Evolutionary conservation across 2,113 vertebrate species (phyloP).

Genomic region (Hippolais icterina): DNA sequence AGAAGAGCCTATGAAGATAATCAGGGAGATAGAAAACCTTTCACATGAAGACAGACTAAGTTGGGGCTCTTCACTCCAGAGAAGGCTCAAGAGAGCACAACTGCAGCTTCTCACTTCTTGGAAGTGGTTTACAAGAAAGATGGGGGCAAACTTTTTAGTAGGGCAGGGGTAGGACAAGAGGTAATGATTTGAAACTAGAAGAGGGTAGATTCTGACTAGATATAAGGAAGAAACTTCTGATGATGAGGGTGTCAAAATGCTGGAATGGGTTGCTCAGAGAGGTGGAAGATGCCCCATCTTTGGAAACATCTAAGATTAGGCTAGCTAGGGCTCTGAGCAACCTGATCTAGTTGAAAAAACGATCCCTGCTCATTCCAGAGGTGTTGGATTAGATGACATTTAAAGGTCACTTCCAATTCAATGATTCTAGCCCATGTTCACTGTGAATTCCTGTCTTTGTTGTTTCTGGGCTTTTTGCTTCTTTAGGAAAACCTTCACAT

Average conservation of each 20-base stretch:
- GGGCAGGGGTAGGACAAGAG: neutral
- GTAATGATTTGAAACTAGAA: neutral
- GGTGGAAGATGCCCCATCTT: neutral
- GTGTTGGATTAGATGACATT: neutral
- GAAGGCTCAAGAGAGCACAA: neutral
- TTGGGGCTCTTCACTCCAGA: neutral
- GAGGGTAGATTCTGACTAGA: neutral
- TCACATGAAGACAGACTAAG: neutral
- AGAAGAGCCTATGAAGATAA: neutral
- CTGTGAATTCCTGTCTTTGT: neutral
- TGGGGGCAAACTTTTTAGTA: neutral
- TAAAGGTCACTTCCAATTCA: neutral
- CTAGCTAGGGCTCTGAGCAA: neutral
- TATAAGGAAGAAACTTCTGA: neutral
- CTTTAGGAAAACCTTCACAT: neutral
- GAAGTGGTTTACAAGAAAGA: neutral
- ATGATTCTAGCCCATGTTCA: neutral
- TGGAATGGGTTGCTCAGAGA: neutral
- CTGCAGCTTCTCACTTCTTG: neutral
- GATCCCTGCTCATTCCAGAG: neutral
- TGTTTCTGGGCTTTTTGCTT: neutral
- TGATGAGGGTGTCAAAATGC: accelerated
- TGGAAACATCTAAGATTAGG: neutral
- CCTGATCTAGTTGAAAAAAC: neutral
- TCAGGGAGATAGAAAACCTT: neutral